Conservation (phyloP, 1,140 invertebrate genomes). For the Idris sp. region DNA sequence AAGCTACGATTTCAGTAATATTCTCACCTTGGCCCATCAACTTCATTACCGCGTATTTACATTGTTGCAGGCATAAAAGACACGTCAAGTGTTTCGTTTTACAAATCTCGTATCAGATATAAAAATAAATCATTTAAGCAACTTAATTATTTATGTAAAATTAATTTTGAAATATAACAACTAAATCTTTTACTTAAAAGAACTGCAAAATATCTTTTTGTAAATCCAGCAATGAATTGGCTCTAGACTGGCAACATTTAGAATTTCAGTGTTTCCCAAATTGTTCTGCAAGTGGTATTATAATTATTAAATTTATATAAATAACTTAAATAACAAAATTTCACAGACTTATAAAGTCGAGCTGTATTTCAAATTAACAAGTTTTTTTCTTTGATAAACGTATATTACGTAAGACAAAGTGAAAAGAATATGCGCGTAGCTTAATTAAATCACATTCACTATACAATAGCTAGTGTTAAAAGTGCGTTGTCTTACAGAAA, state of each 20-base stretch:
- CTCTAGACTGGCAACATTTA: too few relatives aligned
- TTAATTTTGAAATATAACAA: not conserved
- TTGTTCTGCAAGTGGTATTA: too few relatives aligned
- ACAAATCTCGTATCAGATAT: slow-evolving; percentile 12
- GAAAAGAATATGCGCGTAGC: not conserved
- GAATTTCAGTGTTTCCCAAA: too few relatives aligned
- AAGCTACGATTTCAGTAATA: slow-evolving; percentile 76
- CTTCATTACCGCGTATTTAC: slow-evolving; percentile 49
- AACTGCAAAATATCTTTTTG: too few relatives aligned
- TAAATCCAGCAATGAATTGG: too few relatives aligned
- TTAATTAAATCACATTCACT: slow-evolving; percentile 10
- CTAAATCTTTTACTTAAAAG: too few relatives aligned
- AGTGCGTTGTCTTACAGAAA: not conserved
- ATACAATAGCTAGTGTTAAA: slow-evolving; percentile 1
- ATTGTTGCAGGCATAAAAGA: slow-evolving; percentile 43
- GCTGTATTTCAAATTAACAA: not conserved
- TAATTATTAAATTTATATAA: too few relatives aligned
- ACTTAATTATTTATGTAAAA: slow-evolving; percentile 1
- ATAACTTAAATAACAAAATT: too few relatives aligned
- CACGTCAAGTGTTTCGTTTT: slow-evolving; percentile 25
- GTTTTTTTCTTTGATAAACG: not conserved
- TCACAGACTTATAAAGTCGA: not conserved
- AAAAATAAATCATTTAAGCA: slow-evolving; percentile 17
- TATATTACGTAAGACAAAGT: not conserved
- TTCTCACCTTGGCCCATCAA: slow-evolving; percentile 75